A percentile compares a stretch with the other conserved stretches of the same genome.
These are phyloP conservation scores for Syngnathus floridae DNA, from an alignment of 2,113 vertebrate genomes.

Conservation along the genomic window DNA sequence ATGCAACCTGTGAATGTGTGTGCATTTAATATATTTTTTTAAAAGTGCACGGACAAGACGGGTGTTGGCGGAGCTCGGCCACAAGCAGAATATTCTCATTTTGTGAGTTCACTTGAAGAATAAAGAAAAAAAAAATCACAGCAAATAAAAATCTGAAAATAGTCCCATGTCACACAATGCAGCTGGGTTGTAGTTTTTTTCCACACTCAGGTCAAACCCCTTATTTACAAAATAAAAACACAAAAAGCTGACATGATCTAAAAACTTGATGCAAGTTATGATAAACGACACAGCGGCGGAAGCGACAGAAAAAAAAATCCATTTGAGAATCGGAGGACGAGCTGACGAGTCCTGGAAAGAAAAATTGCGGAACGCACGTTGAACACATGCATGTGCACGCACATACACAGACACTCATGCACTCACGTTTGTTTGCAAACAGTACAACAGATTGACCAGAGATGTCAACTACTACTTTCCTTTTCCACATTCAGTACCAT, in stretches of 20 bases:
- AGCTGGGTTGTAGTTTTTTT: conserved; percentile 10
- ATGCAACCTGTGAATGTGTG: conserved; percentile 27
- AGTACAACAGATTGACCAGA: background rate
- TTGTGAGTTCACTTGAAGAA: conserved; percentile 49
- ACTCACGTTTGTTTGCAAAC: conserved; percentile 46
- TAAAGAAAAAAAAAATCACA: conserved; percentile 61
- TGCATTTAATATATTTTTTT: conserved; percentile 10
- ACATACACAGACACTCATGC: conserved; percentile 46
- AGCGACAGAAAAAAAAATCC: conserved; percentile 48
- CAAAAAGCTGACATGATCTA: conserved; percentile 81
- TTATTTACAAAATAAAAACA: conserved; percentile 92
- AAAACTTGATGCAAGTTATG: conserved; percentile 99
- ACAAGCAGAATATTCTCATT: conserved; percentile 53
- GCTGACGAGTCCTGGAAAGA: conserved; percentile 12
- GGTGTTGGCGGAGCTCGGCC: conserved; percentile 52
- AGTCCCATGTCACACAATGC: conserved; percentile 51
- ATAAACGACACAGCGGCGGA: conserved; percentile 76
- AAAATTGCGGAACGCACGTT: conserved; percentile 28
- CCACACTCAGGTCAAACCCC: conserved; percentile 27
- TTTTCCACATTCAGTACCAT: conserved; percentile 1
- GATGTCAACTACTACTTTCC: conserved; percentile 8
- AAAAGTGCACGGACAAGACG: conserved; percentile 58
- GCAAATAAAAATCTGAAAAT: conserved; percentile 70
- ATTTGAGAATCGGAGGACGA: conserved; percentile 9
- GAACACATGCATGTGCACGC: conserved; percentile 51